These are phyloP conservation scores for Oceanites oceanicus DNA, from an alignment of 2,113 vertebrate species.

Conservation along the genomic window DNA sequence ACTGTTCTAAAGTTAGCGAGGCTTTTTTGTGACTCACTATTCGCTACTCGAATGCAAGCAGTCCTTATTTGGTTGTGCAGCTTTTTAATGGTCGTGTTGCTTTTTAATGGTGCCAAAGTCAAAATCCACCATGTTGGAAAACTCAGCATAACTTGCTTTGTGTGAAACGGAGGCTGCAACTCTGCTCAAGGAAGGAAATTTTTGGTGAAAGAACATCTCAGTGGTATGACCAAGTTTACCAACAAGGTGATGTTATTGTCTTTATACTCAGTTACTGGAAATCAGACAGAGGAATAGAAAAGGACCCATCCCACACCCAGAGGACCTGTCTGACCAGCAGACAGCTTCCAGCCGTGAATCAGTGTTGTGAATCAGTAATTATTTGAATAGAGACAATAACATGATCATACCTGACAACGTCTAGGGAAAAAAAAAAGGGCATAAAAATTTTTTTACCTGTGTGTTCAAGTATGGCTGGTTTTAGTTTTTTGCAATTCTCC, in stretches of 20 bases:
- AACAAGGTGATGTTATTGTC: background rate
- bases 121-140: background rate
- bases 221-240: background rate
- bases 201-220: background rate
- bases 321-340: background rate
- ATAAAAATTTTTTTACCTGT: background rate
- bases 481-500: background rate
- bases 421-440: background rate
- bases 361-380: background rate
- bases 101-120: background rate
- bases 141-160: background rate
- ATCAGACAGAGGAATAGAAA: background rate
- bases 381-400: background rate
- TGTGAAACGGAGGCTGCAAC: background rate
- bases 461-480: background rate
- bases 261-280: background rate
- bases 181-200: background rate
- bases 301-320: fast-evolving
- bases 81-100: background rate
- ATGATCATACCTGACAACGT: background rate
- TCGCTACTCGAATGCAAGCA: background rate
- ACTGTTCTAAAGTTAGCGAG: background rate
- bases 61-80: constrained; percentile 3
- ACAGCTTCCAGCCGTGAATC: background rate
- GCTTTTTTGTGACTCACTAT: constrained; percentile 1